Base-by-base conservation (phyloP, 2,888 invertebrate species). In the Alcis repandata region DNA sequence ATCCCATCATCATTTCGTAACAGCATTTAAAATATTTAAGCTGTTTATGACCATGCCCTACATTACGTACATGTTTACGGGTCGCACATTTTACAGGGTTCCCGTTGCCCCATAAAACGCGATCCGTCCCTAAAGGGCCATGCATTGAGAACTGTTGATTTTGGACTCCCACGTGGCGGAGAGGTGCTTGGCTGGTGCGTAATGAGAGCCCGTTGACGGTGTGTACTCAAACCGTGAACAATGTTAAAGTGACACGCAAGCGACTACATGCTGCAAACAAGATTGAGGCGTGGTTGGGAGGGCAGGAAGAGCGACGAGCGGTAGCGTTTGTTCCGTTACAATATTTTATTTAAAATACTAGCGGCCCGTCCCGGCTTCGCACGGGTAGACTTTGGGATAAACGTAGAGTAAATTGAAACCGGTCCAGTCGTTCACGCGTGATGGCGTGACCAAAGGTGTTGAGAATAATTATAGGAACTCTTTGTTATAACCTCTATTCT, bases 81-180 rank as follows among this genome's bases (percentile, higher is more conserved):
- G 52, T 56, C 59, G 38, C 54, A 32, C 54, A 48, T 56, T 52
- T 63, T 38, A 63, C 58, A 38, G 38, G 19, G 58, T 46, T 43
- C 20, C 54, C n/a, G 53, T 59, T 49, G 56, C 52, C n/a, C 53
- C 22, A 59, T 65, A 56, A 62, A 59, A 53, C 56, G 46, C 36
- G 54, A 57, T 57, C 43, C 20, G 63, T 59, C 63, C 70, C 67
- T 41, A 8, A 36, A 48, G 63, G 64, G 59, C 41, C 41, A 62
- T 67, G 60, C 62, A 62, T 62, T 68, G 59, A 66, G 69, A 72
- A 70, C 58, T 72, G 72, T 72, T 72, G 70, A 70, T 72, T 70
- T 72, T 72, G 38, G 62, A 58, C 63, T 70, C 72, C 69, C 72
- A 58, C 66, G 66, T 41, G 57, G 54, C 53, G 46, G 48, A 45